These are phyloP conservation scores for Alligator mississippiensis DNA, from an alignment of 2,113 vertebrate genomes.

Conservation along the genomic window DNA sequence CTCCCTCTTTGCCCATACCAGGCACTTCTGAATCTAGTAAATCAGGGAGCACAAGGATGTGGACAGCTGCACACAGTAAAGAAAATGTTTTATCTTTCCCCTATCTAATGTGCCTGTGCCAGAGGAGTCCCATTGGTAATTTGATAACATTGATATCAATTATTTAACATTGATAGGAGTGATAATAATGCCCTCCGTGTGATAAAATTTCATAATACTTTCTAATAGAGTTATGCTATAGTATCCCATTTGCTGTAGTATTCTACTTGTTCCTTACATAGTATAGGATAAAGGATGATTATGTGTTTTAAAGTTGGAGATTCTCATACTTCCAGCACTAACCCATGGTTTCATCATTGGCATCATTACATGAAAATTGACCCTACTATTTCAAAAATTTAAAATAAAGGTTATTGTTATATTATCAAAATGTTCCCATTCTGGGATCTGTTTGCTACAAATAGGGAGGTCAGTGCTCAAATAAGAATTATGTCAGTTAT, in stretches of 20 bases:
- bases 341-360: not conserved
- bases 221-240: not conserved
- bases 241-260: not conserved
- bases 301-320: not conserved
- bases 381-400: not conserved
- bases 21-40: not conserved
- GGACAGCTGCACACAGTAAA: not conserved
- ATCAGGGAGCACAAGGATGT: not conserved
- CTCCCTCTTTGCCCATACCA: not conserved
- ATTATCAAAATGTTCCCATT: not conserved
- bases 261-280: not conserved
- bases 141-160: not conserved
- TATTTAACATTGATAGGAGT: not conserved
- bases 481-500: conserved; percentile 36
- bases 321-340: not conserved
- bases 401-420: not conserved
- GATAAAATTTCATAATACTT: not conserved
- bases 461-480: conserved; percentile 42
- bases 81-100: not conserved
- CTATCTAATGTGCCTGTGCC: not conserved
- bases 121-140: not conserved
- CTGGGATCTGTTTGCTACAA: not conserved
- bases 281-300: not conserved
- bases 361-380: not conserved
- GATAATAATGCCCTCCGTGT: not conserved